Percentiles rank a stretch among this genome's conserved stretches.
These are phyloP conservation scores for Melieria omissa DNA, from an alignment of 2,888 invertebrate species.

Conservation along the genomic window DNA sequence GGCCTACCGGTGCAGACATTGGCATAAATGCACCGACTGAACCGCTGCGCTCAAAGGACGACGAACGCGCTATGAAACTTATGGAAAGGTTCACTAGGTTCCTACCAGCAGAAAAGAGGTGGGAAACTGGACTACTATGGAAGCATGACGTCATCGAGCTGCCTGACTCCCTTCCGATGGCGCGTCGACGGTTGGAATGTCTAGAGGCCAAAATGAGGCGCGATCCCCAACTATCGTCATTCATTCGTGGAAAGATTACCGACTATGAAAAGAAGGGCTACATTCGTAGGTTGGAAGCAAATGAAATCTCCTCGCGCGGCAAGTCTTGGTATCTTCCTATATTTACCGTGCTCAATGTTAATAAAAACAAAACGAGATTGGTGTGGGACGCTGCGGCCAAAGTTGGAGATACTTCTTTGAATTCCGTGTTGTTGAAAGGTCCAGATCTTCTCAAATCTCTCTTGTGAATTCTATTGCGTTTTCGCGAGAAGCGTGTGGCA, in stretches of 20 bases:
- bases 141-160: slow-evolving; percentile 29
- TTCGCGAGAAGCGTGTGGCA: slow-evolving; percentile 56
- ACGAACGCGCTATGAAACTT: slow-evolving; percentile 26
- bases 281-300: slow-evolving; percentile 14
- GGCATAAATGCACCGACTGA: slow-evolving; percentile 4
- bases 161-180: slow-evolving; percentile 39
- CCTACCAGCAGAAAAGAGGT: too few species aligned
- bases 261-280: slow-evolving; percentile 33
- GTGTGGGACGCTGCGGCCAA: slow-evolving; percentile 58
- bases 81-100: slow-evolving; percentile 34
- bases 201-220: slow-evolving; percentile 35
- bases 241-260: slow-evolving; percentile 27
- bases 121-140: slow-evolving; percentile 35
- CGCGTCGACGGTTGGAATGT: slow-evolving; percentile 28
- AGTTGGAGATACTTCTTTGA: slow-evolving; percentile 48
- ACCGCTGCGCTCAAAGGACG: slow-evolving; percentile 6
- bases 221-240: slow-evolving; percentile 22
- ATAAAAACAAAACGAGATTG: slow-evolving; percentile 51
- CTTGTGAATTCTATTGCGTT: slow-evolving; percentile 57
- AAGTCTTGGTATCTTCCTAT: slow-evolving; percentile 51
- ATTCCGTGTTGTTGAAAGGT: slow-evolving; percentile 53
- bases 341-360: slow-evolving; percentile 49
- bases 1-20: slow-evolving; percentile 33
- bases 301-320: slow-evolving; percentile 16
- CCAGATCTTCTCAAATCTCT: slow-evolving; percentile 56